These are phyloP conservation scores for Erpetoichthys calabaricus DNA, from an alignment of 2,797 vertebrate species.

Conservation along the genomic window DNA sequence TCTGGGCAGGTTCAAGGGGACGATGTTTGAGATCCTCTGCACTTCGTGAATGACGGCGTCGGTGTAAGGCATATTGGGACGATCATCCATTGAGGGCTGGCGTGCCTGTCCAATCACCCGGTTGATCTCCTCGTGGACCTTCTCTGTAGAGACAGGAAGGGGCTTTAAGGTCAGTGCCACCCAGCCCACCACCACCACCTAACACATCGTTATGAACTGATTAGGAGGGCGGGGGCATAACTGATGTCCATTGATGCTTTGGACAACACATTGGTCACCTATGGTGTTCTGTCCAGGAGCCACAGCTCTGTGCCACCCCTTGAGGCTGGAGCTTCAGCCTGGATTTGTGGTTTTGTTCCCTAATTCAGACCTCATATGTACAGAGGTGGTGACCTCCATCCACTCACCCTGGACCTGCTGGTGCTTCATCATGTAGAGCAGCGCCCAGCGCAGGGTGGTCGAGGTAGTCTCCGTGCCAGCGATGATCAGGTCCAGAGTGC, in stretches of 20 bases:
- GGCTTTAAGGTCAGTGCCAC: too few relatives aligned
- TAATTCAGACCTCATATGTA: neutral
- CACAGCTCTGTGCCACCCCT: neutral
- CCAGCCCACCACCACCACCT: neutral
- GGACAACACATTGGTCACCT: neutral
- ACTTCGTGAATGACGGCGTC: constrained; percentile 69
- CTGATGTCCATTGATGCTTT: too few relatives aligned
- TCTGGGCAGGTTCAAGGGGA: constrained; percentile 50
- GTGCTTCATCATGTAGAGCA: constrained; percentile 60
- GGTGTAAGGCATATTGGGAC: constrained; percentile 58
- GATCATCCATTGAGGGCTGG: constrained; percentile 42
- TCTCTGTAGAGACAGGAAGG: constrained; percentile 29
- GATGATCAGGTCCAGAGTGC: constrained; percentile 42
- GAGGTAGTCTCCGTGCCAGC: constrained; percentile 53
- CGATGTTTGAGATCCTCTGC: constrained; percentile 57
- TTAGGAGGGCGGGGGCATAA: too few relatives aligned
- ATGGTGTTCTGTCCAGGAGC: neutral
- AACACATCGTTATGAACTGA: neutral
- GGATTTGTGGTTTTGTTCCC: neutral
- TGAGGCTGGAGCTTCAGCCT: neutral
- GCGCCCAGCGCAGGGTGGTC: constrained; percentile 55
- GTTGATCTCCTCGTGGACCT: constrained; percentile 68
- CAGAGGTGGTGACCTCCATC: neutral
- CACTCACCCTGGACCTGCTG: constrained; percentile 61
- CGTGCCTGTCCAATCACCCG: constrained; percentile 41